phyloP scores from a whole-genome alignment of 2,113 vertebrate species.

The Bubo scandiacus region DNA sequence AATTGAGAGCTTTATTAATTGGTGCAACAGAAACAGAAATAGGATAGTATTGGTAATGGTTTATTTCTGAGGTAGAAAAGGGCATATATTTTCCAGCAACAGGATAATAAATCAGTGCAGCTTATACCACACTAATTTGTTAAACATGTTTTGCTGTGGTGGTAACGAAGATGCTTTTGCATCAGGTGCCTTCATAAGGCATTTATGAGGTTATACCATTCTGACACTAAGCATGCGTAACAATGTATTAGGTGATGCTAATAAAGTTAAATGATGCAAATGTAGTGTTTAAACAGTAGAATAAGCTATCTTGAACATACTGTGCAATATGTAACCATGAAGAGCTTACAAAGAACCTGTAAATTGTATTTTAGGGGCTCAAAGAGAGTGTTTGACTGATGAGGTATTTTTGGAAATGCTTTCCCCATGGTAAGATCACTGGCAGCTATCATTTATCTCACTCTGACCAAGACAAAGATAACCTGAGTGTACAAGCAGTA shows the following conservation, averaged over 20 bases:
- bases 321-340: background rate
- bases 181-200: background rate
- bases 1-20: background rate
- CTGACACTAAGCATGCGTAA: background rate
- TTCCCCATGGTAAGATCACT: background rate
- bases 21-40: background rate
- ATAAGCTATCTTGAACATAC: background rate
- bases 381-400: background rate
- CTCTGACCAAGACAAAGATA: background rate
- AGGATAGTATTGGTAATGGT: background rate
- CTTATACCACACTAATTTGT: background rate
- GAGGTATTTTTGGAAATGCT: background rate
- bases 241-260: background rate
- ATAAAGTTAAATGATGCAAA: background rate
- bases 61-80: slow-evolving; percentile 1
- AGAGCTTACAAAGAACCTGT: background rate
- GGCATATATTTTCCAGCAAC: background rate
- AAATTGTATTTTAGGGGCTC: background rate
- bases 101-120: background rate
- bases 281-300: background rate
- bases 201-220: background rate
- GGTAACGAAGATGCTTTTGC: background rate
- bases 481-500: background rate
- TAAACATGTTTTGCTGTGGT: background rate
- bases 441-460: background rate